Conservation (phyloP, 35 echinoderm and acorn worm species). For the Eucidaris tribuloides region DNA sequence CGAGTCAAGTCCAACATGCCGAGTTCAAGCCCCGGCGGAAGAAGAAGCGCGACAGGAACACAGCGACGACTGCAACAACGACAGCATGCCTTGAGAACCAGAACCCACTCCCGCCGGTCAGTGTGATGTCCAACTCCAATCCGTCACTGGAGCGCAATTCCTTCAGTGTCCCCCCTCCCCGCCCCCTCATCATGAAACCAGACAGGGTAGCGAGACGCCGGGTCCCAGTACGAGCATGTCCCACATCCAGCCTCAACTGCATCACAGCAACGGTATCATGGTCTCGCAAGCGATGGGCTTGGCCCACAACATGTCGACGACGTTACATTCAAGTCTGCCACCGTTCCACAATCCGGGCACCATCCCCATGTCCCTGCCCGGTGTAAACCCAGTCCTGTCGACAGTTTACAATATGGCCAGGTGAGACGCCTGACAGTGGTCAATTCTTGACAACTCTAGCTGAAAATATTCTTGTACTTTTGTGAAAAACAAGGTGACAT, state of each 20-base stretch:
- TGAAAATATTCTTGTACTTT: too few relatives aligned
- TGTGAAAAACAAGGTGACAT: too few relatives aligned
- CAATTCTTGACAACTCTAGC: too few relatives aligned
- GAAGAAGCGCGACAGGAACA: conserved; percentile 3
- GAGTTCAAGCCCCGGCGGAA: conserved; percentile 23
- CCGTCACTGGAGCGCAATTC: conserved; percentile 11
- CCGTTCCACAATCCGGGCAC: neutral
- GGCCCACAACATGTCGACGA: conserved; percentile 14
- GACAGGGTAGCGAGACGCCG: conserved; percentile 27
- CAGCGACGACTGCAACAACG: neutral
- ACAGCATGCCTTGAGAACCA: neutral
- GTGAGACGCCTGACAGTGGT: neutral
- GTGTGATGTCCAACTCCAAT: conserved; percentile 15
- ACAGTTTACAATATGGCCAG: conserved; percentile 27
- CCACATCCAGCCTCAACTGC: neutral
- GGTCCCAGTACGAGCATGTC: conserved; percentile 9
- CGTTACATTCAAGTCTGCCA: conserved; percentile 9
- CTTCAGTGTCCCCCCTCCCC: conserved; percentile 9
- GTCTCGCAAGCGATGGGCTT: neutral
- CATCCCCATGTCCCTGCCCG: neutral
- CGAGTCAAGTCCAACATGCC: neutral
- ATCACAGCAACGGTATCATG: conserved; percentile 13
- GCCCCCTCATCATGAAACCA: conserved; percentile 5
- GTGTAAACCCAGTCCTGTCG: conserved; percentile 1
- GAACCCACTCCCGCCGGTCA: neutral